Conservation (phyloP, 1,140 invertebrate species). For the Aphelenchoides avenae region DNA sequence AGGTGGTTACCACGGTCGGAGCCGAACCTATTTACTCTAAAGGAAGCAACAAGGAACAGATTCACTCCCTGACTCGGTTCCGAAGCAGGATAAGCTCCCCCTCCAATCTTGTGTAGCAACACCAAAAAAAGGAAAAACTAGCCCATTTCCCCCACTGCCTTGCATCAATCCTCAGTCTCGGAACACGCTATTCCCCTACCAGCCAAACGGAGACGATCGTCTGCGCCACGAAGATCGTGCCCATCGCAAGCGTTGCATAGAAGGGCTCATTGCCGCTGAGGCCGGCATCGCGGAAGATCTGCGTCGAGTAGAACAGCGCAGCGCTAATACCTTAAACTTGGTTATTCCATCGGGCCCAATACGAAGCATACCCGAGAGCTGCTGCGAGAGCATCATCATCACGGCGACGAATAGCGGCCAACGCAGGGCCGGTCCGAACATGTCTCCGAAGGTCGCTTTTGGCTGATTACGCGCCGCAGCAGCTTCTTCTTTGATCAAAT, state of each 20-base stretch:
- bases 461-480: conserved; percentile 11
- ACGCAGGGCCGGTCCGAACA: conserved; percentile 43
- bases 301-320: conserved; percentile 84
- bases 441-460: conserved; percentile 41
- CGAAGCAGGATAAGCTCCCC: too few species aligned
- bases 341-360: too few species aligned
- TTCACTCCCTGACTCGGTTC: too few species aligned
- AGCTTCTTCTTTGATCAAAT: conserved; percentile 51
- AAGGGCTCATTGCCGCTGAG: conserved; percentile 82
- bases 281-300: conserved; percentile 75
- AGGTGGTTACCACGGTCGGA: too few species aligned
- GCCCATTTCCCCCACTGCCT: too few species aligned
- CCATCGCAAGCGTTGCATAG: conserved; percentile 83
- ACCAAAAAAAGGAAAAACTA: too few species aligned
- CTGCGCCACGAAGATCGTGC: conserved; percentile 79
- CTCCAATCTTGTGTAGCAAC: too few species aligned
- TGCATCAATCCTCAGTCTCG: too few species aligned
- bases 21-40: too few species aligned
- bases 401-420: conserved; percentile 69
- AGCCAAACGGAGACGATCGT: conserved; percentile 78
- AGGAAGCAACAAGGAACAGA: too few species aligned
- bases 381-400: conserved; percentile 85
- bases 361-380: conserved; percentile 84
- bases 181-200: too few species aligned
- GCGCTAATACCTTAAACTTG: too few species aligned